Evolutionary conservation across 2,113 vertebrate genomes (phyloP).

Genomic region (Porphyrio hochstetteri): DNA sequence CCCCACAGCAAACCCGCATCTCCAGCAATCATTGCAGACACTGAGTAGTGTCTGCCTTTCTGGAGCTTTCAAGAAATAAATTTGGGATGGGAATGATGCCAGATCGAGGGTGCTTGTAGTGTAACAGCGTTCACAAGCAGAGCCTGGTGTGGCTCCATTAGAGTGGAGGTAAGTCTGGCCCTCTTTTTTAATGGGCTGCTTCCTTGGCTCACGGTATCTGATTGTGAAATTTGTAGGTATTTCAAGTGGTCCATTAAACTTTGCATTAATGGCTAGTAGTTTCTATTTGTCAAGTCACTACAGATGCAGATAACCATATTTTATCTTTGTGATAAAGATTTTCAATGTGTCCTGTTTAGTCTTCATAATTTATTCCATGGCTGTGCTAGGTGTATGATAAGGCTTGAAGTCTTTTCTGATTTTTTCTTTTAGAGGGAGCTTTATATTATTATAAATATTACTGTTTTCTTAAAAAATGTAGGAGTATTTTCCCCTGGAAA

Average conservation of each 20-base stretch:
- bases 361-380: background rate
- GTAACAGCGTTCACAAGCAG: rapidly evolving
- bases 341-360: background rate
- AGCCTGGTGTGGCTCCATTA: background rate
- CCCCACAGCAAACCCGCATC: background rate
- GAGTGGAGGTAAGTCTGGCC: background rate
- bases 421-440: background rate
- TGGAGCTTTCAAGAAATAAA: background rate
- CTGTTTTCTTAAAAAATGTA: background rate
- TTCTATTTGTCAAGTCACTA: background rate
- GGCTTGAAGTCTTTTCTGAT: background rate
- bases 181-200: background rate
- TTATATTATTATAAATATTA: background rate
- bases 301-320: background rate
- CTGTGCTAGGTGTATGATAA: background rate
- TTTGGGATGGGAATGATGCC: background rate
- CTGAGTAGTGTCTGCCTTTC: background rate
- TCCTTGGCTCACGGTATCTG: background rate
- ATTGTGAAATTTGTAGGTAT: background rate
- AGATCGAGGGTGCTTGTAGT: background rate
- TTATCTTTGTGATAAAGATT: background rate
- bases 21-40: rapidly evolving
- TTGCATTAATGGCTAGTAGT: background rate
- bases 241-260: background rate
- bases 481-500: background rate